Base-by-base conservation (phyloP, 2,888 invertebrate genomes). In the Tenthredo mesomela region DNA sequence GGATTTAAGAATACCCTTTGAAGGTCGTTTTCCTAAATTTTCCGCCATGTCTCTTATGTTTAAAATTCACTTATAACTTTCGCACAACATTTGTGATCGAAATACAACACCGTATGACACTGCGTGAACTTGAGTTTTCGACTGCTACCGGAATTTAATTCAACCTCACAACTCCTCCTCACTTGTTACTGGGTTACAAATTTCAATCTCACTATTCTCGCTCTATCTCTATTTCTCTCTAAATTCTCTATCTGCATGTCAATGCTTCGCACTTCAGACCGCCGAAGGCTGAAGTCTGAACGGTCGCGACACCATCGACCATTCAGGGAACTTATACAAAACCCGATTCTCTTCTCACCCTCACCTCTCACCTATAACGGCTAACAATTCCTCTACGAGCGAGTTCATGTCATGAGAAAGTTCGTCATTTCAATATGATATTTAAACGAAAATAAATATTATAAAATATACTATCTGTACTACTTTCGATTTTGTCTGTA, bases 1-100 rank as follows among this genome's bases (percentile, higher is more conserved):
- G 86, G 97, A 96, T 94, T 98, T 99, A 86, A 99, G 94, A 92
- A 99, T 99, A 89, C 98, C 97, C 94, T 98, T 98, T 15, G 96
- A 95, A 89, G 97, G 97, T 93, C 96, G 96, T 94, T 97, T 97
- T 90, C 96, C 96, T 92, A 97, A 95, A 94, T 97, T 97, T 92
- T 97, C 97, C 89, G 97, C 95, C 96, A 96, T 96, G 43, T 29
- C 70, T 29, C 70, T 67, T 82, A 25, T 18, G 37, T 12, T 15
- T 15, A 47, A 67, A 82, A 82, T 82, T 82, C 33, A 82, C 65
- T 82, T 25, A 21, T 47, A 47, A 67, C 82, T 82, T 43, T 47
- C 47, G 67, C 67, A 29, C 21, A 67, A 82, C 82, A 82, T 82
- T 67, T 82, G 82, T 65, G 47, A 15, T 18, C 0, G 50, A 54